phyloP scores from a whole-genome alignment of 2,797 vertebrate genomes.

The Sebastes nivosus region DNA sequence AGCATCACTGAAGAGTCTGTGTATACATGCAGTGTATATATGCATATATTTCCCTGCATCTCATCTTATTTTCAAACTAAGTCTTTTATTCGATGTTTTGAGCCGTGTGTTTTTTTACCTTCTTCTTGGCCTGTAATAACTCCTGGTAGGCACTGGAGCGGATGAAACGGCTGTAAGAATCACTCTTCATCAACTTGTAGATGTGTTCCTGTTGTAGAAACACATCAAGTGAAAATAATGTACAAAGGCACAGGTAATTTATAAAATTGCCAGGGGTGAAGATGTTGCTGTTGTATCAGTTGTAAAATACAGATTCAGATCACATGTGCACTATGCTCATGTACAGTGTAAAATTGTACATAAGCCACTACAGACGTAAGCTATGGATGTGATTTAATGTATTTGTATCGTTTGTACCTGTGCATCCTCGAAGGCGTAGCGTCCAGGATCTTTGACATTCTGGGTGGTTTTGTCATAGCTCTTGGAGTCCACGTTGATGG shows the following conservation, averaged over 20 bases:
- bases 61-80: slow-evolving; percentile 27
- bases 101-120: slow-evolving; percentile 77
- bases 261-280: not conserved
- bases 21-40: not conserved
- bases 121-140: slow-evolving; percentile 98
- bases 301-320: not conserved
- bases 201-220: slow-evolving; percentile 91
- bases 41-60: not conserved
- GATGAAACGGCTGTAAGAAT: slow-evolving; percentile 98
- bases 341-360: not conserved
- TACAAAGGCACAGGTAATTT: not conserved
- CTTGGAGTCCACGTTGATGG: slow-evolving; percentile 97
- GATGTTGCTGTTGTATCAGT: not conserved
- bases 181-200: slow-evolving; percentile 99
- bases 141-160: slow-evolving; percentile 99
- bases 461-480: slow-evolving; percentile 98
- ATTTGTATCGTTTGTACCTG: slow-evolving; percentile 81
- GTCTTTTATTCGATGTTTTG: not conserved
- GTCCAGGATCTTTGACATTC: slow-evolving; percentile 95
- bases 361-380: not conserved
- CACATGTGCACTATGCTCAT: not conserved
- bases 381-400: not conserved
- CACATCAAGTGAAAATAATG: not conserved
- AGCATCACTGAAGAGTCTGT: not conserved
- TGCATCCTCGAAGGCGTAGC: slow-evolving; percentile 95